Conservation (phyloP, 2,113 vertebrate species). For the Pterocles gutturalis region DNA sequence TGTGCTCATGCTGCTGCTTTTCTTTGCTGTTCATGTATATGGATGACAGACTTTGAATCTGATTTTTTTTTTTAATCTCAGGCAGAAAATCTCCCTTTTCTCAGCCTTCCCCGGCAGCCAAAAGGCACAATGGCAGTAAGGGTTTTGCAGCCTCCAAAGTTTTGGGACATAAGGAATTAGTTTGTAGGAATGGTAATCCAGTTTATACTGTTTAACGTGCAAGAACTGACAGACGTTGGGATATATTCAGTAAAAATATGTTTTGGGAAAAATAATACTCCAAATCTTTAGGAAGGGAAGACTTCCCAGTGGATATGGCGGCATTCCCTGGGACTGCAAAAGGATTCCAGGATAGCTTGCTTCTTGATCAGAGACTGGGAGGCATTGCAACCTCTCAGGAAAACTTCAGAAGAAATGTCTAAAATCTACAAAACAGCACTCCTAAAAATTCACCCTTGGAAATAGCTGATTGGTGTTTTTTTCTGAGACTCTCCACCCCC, state of each 20-base stretch:
- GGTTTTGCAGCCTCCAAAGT: not conserved
- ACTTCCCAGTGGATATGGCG: not conserved
- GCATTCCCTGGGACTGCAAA: not conserved
- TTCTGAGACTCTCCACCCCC: not conserved
- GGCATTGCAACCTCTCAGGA: not conserved
- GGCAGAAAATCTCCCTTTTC: not conserved
- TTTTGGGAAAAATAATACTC: not conserved
- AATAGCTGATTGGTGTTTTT: fast-evolving
- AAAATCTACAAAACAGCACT: not conserved
- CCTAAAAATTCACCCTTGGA: not conserved
- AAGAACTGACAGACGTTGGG: not conserved
- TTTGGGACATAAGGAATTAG: not conserved
- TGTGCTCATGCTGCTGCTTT: not conserved
- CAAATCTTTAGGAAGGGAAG: not conserved
- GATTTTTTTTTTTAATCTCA: not conserved
- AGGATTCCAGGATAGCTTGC: not conserved
- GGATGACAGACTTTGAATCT: fast-evolving
- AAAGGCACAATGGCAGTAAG: not conserved
- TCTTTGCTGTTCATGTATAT: not conserved
- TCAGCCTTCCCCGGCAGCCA: not conserved
- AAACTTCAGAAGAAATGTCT: not conserved
- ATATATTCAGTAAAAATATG: not conserved
- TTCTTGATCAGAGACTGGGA: fast-evolving
- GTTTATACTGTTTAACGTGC: fast-evolving
- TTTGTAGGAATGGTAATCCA: not conserved